Conservation (phyloP, 2,797 vertebrate genomes). For the Phrynocephalus forsythii region DNA sequence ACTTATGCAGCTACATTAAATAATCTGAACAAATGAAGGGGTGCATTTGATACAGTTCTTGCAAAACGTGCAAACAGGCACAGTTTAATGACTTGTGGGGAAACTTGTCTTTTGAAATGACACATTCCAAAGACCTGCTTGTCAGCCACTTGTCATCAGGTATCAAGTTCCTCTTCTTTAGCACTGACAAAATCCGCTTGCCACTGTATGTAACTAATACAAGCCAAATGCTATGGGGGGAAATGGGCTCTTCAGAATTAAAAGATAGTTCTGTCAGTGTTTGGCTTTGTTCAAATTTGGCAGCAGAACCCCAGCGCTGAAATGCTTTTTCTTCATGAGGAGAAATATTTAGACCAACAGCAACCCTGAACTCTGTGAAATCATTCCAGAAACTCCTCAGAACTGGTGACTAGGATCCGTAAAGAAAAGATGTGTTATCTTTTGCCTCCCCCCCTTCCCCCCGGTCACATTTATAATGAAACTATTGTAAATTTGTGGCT, state of each 20-base stretch:
- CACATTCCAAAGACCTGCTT: conserved; percentile 5
- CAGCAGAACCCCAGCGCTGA: conserved; percentile 52
- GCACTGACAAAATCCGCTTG: conserved; percentile 36
- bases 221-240: conserved; percentile 63
- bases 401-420: conserved; percentile 23
- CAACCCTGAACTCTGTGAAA: background rate
- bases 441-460: conserved; percentile 14
- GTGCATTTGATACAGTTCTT: conserved; percentile 16
- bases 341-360: conserved; percentile 16
- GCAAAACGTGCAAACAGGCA: conserved; percentile 30
- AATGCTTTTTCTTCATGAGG: conserved; percentile 51
- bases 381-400: conserved; percentile 22
- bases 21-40: conserved; percentile 46
- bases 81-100: background rate
- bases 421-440: background rate
- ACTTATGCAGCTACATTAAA: conserved; percentile 29
- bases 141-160: conserved; percentile 52
- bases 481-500: conserved; percentile 41
- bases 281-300: conserved; percentile 61
- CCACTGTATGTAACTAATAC: conserved; percentile 43
- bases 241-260: conserved; percentile 55
- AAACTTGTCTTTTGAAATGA: conserved; percentile 32
- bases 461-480: conserved; percentile 37
- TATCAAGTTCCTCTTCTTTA: conserved; percentile 32
- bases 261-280: conserved; percentile 53